phyloP scores from a whole-genome alignment of 2,113 vertebrate genomes.

The Seriola quinqueradiata region DNA sequence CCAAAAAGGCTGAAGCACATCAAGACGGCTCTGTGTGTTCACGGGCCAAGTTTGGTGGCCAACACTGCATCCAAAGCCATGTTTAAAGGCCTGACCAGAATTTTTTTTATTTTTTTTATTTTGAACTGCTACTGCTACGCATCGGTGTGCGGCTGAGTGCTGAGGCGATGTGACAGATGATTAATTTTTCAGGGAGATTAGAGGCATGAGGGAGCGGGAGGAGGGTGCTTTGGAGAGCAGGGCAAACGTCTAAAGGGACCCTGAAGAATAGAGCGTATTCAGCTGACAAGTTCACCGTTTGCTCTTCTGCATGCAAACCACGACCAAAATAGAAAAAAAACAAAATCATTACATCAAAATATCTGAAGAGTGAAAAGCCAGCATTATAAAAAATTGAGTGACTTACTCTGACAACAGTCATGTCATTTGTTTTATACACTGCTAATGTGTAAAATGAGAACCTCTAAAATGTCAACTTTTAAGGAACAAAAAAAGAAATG shows the following conservation, averaged over 20 bases:
- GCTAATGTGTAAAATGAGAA: not conserved
- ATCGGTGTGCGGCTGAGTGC: constrained; percentile 63
- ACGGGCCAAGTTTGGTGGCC: constrained; percentile 45
- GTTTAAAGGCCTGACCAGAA: constrained; percentile 45
- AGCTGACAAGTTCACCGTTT: constrained; percentile 15
- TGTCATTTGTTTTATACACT: not conserved
- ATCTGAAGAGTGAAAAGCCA: constrained; percentile 10
- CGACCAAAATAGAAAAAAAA: not conserved
- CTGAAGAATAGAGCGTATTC: constrained; percentile 46
- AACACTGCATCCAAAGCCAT: constrained; percentile 45
- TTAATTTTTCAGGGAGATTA: constrained; percentile 83
- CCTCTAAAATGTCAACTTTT: constrained; percentile 18
- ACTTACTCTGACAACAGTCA: not conserved
- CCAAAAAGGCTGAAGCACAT: constrained; percentile 62
- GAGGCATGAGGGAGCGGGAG: constrained; percentile 46
- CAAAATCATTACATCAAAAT: not conserved
- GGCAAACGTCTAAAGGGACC: constrained; percentile 51
- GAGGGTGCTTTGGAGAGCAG: constrained; percentile 42
- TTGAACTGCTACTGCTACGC: constrained; percentile 54
- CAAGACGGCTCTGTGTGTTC: constrained; percentile 62
- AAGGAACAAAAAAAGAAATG: constrained; percentile 12
- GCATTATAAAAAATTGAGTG: constrained; percentile 6
- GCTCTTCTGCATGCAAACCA: constrained; percentile 12
- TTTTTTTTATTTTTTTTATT: constrained; percentile 41
- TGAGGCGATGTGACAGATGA: constrained; percentile 80